Conservation (phyloP, 1,140 invertebrate species). For the Sitodiplosis mosellana region DNA sequence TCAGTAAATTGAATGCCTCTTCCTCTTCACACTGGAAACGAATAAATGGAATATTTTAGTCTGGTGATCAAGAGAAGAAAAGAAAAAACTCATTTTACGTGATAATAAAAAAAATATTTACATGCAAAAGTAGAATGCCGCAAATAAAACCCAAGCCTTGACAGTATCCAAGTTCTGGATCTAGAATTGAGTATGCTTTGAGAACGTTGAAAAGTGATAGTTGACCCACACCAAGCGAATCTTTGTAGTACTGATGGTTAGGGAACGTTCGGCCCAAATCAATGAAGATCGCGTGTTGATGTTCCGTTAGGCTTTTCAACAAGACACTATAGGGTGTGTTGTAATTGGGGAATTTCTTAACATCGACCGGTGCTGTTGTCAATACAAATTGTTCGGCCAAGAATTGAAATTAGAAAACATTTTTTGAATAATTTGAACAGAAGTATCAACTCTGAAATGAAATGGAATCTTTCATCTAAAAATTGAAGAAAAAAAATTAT, state of each 20-base stretch:
- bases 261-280: constrained; percentile 78
- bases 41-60: constrained; percentile 1
- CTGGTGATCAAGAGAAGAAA: no score
- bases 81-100: not conserved
- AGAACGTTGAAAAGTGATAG: constrained; percentile 83
- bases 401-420: no score
- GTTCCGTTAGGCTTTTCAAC: constrained; percentile 72
- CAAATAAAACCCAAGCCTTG: constrained; percentile 92
- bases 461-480: no score
- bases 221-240: constrained; percentile 74
- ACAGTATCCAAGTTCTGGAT: constrained; percentile 88
- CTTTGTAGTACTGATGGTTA: constrained; percentile 77
- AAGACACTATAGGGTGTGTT: constrained; percentile 62
- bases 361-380: constrained; percentile 48
- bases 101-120: constrained; percentile 30
- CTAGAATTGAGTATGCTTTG: constrained; percentile 88
- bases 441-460: no score
- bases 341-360: constrained; percentile 47
- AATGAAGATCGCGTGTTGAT: constrained; percentile 91
- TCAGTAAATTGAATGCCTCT: constrained; percentile 67
- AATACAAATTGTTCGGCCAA: constrained; percentile 63
- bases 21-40: constrained; percentile 72
- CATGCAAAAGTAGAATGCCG: constrained; percentile 80
- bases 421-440: no score
- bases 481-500: no score